Conservation (phyloP, 2,113 vertebrate genomes). For the Anas platyrhynchos region DNA sequence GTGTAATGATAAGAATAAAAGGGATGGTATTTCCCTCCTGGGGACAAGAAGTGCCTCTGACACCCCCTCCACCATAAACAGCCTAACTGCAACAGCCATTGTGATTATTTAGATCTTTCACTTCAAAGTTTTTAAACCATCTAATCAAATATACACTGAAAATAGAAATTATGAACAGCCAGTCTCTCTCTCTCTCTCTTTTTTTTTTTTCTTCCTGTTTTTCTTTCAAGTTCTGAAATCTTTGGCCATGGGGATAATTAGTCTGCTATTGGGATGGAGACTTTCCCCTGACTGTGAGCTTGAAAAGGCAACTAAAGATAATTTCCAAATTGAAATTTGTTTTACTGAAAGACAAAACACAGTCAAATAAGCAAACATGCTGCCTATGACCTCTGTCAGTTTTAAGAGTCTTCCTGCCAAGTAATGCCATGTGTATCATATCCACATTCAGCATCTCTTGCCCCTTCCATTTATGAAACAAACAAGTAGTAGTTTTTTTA, state of each 20-base stretch:
- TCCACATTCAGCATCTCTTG: neutral
- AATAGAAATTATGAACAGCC: conserved; percentile 38
- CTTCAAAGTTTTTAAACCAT: conserved; percentile 52
- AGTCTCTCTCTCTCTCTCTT: conserved; percentile 25
- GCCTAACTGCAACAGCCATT: conserved; percentile 4
- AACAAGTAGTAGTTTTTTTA: neutral
- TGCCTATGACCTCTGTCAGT: neutral
- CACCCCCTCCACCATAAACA: conserved; percentile 16
- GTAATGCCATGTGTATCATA: neutral
- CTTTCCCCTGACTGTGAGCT: conserved; percentile 38
- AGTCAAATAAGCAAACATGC: conserved; percentile 37
- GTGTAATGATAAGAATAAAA: conserved; percentile 13
- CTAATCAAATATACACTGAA: conserved; percentile 44
- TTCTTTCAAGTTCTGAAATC: conserved; percentile 47
- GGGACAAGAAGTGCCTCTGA: conserved; percentile 24
- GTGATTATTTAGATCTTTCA: conserved; percentile 69
- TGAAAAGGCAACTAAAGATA: conserved; percentile 39
- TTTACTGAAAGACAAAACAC: neutral
- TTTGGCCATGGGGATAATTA: conserved; percentile 61
- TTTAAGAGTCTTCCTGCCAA: neutral
- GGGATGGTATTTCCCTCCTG: conserved; percentile 10
- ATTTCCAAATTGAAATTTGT: conserved; percentile 48
- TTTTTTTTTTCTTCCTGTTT: neutral
- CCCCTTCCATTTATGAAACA: neutral
- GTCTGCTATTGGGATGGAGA: neutral